Base-by-base conservation (phyloP, 2,888 invertebrate genomes). In the Nymphalis c-album region DNA sequence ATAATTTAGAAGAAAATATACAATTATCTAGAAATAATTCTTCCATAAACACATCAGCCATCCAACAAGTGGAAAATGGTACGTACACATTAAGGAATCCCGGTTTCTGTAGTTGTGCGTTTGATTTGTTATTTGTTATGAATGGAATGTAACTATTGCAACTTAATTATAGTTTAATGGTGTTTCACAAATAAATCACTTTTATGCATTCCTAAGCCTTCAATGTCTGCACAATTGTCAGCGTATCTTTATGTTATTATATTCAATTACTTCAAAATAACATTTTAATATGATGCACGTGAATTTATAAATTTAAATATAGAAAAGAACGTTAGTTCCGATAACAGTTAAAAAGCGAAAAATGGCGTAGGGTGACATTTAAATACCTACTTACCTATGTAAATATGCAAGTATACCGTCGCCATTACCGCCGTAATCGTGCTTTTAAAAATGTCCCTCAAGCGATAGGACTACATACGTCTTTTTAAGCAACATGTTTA, bases 11-110 rank as follows among this genome's bases (percentile, higher is more conserved):
- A 73, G 85, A 87, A 78, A 71, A 81, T 81, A 74, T 83, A 83
- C 81, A 84, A 79, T 78, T 91, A 87, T 84, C 78, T 87, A 86
- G 83, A 79, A 83, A 81, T 79, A 84, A 83, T 79, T 81, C 82
- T 77, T 74, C 76, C 61, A 72, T 73, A 76, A 74, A 78, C 47
- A 58, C 17, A 35, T 17, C 40, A 40, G 40, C 46, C 20, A 66
- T 60, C 22, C 69, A 69, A 46, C 58, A 64, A 64, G 58, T 51
- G 26, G 63, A 58, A 35, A 46, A 58, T 18, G 71, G 71, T 71
- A 66, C n/a, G 68, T 68, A 26, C 53, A 16, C 22, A 18, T 20
- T 13, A 26, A 45, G 5, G 8, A 20, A 8, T 57, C 57, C 40
- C 2, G 40, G 18, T 18, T 57, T 57, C 40, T 10, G 40, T 40